Conservation (phyloP, 2,888 invertebrate species). For the Nomada lathburiana region DNA sequence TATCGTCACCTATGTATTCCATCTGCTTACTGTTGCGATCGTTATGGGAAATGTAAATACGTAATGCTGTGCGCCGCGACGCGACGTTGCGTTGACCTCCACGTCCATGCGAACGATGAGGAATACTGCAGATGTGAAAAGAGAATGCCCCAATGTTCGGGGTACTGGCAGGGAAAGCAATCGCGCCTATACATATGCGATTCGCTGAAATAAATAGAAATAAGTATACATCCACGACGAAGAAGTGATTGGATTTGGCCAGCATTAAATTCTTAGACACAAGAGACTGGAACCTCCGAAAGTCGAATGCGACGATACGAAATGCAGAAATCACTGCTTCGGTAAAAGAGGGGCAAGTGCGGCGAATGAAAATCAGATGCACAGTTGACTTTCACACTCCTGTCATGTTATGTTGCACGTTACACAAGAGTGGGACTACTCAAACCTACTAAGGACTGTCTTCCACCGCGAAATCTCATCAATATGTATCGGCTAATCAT, state of each 20-base stretch:
- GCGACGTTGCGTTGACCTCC: too few species aligned
- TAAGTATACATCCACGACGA: neutral
- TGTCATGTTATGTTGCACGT: too few species aligned
- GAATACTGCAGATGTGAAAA: conserved; percentile 11
- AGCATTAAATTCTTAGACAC: neutral
- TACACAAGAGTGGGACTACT: too few species aligned
- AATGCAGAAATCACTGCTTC: neutral
- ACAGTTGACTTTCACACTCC: conserved; percentile 37
- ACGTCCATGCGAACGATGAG: neutral
- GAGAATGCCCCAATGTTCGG: conserved; percentile 2
- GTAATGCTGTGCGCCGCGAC: too few species aligned
- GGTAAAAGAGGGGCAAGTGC: too few species aligned
- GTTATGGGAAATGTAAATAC: too few species aligned
- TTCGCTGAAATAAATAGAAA: neutral
- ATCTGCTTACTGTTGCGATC: too few species aligned
- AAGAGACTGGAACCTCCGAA: neutral
- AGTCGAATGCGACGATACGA: neutral
- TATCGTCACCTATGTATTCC: too few species aligned
- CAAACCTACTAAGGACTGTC: too few species aligned
- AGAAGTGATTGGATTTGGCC: conserved; percentile 9
- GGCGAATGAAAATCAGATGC: conserved; percentile 5
- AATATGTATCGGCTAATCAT: too few species aligned
- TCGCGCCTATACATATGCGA: neutral
- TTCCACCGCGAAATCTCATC: neutral
- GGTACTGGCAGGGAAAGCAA: conserved; percentile 36